Conservation (phyloP, 2,888 invertebrate species). For the Ctenicera cuprea region DNA sequence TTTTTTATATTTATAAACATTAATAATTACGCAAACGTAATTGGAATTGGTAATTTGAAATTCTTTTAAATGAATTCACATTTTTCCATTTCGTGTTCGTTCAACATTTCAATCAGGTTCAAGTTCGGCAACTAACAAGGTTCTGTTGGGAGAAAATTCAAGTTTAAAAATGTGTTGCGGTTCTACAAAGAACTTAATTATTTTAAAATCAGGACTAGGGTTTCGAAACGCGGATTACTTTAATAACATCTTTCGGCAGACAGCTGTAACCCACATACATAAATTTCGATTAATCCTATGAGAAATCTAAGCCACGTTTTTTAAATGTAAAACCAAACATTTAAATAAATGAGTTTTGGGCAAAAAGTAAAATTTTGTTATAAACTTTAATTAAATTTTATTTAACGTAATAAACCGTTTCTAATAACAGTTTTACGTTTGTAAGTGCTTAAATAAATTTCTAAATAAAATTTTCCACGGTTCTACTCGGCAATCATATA, state of each 20-base stretch:
- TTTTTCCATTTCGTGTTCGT: too few species aligned
- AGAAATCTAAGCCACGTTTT: slow-evolving; percentile 33
- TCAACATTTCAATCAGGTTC: too few species aligned
- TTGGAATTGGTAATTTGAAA: too few species aligned
- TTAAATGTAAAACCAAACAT: slow-evolving; percentile 17
- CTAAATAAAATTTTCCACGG: slow-evolving; percentile 51
- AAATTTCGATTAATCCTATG: slow-evolving; percentile 35
- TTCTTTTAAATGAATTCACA: too few species aligned
- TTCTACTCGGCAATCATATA: slow-evolving; percentile 52
- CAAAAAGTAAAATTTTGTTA: slow-evolving; percentile 13
- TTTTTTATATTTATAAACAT: too few species aligned
- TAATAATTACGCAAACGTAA: too few species aligned
- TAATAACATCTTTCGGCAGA: not conserved
- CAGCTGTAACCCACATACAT: slow-evolving; percentile 6
- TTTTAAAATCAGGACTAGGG: not conserved
- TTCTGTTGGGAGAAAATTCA: too few species aligned
- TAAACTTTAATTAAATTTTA: slow-evolving; percentile 29
- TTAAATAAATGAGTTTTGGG: slow-evolving; percentile 23
- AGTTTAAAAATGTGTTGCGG: not conserved
- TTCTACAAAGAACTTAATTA: not conserved
- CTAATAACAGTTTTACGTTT: not conserved
- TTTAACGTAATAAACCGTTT: slow-evolving; percentile 14
- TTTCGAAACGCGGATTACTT: not conserved
- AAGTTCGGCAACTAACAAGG: too few species aligned
- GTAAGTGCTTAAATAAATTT: slow-evolving; percentile 39